Evolutionary conservation across 2,888 invertebrate species (phyloP), one percentile per base, ranked within the genome.

Genomic region (Andrena dorsata): DNA sequence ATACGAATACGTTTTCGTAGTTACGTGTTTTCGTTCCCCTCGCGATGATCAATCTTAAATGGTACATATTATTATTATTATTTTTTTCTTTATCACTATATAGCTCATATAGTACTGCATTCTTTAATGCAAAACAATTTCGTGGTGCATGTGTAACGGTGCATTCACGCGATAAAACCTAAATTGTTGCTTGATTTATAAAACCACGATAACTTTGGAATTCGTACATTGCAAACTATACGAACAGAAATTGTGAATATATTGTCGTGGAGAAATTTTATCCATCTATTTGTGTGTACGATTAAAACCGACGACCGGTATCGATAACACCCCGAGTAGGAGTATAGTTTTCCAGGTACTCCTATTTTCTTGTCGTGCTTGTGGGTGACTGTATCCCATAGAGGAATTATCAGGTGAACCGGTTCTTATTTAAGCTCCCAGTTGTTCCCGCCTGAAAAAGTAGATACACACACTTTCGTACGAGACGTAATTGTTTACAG

Each of bases 311-410:
- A 73, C 90, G 86, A 35, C 79, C 82, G 75, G 85, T 83, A 70
- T 87, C 78, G 86, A 87, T 83, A 58, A 87, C 84, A 88, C 86
- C 89, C 74, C 86, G 85, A 70, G 76, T 80, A 20, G 89, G 86
- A 81, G 81, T 82, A 78, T 87, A 90, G 60, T 85, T 87, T 82
- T 84, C 88, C 71, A 86, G 81, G 78, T 90, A 91, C 35, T 65
- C 86, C 89, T n/a, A n/a, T n/a, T 77, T 41, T 41, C 90, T 56
- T 23, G 89, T 89, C 91, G 91, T 58, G 83, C 88, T 81, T 83
- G 77, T 58, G 87, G 83, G 73, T 90, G 89, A 86, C 68, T 90
- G 82, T 89, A 90, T 74, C 86, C 79, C 66, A 87, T 77, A 60
- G 80, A 85, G 73, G 88, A 86, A 78, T 87, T 85, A 49, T 85